Evolutionary conservation across 2,888 invertebrate species (phyloP), one percentile per base, ranked within the genome.

Genomic region (Pantelozetes paolii): DNA sequence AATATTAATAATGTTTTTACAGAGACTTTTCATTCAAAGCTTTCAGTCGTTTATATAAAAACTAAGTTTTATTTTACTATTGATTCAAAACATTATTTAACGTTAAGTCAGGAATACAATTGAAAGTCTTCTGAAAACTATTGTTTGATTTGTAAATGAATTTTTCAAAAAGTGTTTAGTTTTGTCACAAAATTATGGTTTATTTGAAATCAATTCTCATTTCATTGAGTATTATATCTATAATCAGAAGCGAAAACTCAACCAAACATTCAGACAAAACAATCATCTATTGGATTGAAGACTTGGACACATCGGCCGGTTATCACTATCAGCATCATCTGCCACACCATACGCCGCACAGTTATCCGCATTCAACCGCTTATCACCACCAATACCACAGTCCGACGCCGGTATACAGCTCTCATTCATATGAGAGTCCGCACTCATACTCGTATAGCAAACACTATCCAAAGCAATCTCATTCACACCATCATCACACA

Each of bases 301-400:
- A 67, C 40, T 20, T 67, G 40, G 67, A 67, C 13, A 42, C 67
- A 1, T 36, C 67, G 18, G 67, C 67, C 9, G 67, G 67, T 6
- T 67, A 67, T 23, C 67, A 67, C 42, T 67, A 67, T 20, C 67
- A 36, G 5, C 57, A 57, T 15, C 57, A 57, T 50, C 57, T 23
- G 13, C 28, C 57, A n/a, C n/a, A n/a, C 20, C 28, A 57, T 26
- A 23, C 15, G 6, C 57, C 57, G 23, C 36, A 20, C 28, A 36
- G n/a, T 32, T 30, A 59, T 18, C 59, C 59, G 1, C 59, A 59
- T 18, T 28, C 59, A 11, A 2, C 57, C 26, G 1, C 20, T 3
- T 23, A 9, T 32, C 59, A 59, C 9, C 59, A 59, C n/a, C 59
- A 59, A 11, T 32, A 57, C 26, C 57, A 57, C 30, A 57, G 26